phyloP scores from a whole-genome alignment of 2,888 invertebrate genomes.

The Metacarcinus magister region DNA sequence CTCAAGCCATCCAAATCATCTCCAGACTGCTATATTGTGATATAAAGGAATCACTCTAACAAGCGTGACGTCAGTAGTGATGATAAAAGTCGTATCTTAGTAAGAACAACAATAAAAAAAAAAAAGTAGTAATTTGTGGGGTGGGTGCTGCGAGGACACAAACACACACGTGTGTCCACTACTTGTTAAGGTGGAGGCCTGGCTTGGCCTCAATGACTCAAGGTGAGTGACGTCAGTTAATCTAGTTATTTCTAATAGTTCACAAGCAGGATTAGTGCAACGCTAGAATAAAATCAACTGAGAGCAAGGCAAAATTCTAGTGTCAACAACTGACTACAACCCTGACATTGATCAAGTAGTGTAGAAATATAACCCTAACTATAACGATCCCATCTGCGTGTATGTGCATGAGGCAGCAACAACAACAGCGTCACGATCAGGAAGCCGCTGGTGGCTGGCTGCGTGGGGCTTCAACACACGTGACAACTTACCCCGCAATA shows the following conservation, averaged over 20 bases:
- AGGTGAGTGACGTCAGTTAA: neutral
- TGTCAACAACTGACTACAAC: no score
- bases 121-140: no score
- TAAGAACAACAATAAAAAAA: no score
- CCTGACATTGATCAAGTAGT: no score
- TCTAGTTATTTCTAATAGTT: conserved; percentile 15
- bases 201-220: neutral
- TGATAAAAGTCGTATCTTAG: neutral
- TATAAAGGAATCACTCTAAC: neutral
- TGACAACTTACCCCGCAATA: neutral
- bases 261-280: neutral
- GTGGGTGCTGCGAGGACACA: neutral
- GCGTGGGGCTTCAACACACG: conserved; percentile 29
- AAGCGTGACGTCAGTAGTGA: neutral
- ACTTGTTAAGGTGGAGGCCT: neutral
- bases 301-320: neutral
- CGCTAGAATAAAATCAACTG: neutral
- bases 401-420: conserved; percentile 28
- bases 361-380: no score
- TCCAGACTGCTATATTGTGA: neutral
- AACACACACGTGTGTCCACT: neutral
- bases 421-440: neutral
- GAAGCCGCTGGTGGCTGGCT: neutral
- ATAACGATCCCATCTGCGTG: neutral
- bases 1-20: neutral